These are phyloP conservation scores for Pogonophryne albipinna DNA, from an alignment of 2,797 vertebrate genomes.

Conservation along the genomic window DNA sequence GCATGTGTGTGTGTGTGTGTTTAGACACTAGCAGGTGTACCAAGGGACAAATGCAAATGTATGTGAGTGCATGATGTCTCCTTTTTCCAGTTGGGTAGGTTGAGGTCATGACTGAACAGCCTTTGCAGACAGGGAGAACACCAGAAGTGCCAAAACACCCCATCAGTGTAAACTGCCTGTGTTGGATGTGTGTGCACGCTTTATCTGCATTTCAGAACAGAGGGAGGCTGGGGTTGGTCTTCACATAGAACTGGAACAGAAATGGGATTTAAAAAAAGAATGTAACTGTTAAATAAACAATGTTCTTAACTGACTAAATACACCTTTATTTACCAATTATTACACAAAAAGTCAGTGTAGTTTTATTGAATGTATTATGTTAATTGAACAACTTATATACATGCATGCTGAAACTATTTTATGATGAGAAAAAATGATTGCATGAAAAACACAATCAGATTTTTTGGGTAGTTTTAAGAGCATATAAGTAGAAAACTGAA, in stretches of 20 bases:
- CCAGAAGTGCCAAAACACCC: conserved; percentile 26
- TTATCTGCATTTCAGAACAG: conserved; percentile 2
- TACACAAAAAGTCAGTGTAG: background rate
- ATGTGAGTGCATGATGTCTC: conserved; percentile 63
- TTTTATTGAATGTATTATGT: background rate
- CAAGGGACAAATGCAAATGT: conserved; percentile 7
- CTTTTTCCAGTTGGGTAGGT: conserved; percentile 67
- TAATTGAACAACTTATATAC: background rate
- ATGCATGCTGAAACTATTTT: background rate
- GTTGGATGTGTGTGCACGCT: background rate
- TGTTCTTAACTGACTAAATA: background rate
- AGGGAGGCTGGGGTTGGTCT: conserved; percentile 2
- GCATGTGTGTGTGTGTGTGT: background rate
- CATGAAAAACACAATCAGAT: too few relatives aligned
- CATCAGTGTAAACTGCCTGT: conserved; percentile 40
- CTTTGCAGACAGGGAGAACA: conserved; percentile 35
- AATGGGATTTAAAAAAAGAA: background rate
- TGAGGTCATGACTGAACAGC: conserved; percentile 63
- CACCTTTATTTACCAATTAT: background rate
- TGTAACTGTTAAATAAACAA: background rate
- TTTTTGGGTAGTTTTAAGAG: too few relatives aligned
- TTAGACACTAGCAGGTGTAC: background rate
- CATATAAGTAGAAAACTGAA: too few relatives aligned
- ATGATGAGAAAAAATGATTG: background rate
- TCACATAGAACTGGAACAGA: background rate